phyloP scores from a whole-genome alignment of 2,888 invertebrate genomes.

The Trachelus troglodyta region DNA sequence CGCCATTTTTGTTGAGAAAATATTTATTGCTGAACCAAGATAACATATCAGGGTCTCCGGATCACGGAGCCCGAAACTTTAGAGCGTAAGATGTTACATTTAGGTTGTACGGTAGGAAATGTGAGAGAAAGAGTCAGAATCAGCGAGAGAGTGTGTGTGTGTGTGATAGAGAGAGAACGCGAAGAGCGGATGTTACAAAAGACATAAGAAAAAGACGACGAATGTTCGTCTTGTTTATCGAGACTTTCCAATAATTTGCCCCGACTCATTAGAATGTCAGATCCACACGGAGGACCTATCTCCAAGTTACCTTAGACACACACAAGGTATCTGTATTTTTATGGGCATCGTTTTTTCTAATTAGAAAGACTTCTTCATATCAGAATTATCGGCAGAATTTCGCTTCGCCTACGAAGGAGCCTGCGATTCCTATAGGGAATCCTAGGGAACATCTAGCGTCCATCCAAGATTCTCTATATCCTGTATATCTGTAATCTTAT shows the following conservation, averaged over 20 bases:
- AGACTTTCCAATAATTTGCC: neutral
- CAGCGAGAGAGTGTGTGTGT: neutral
- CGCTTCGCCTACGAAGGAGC: constrained; percentile 30
- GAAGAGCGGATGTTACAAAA: neutral
- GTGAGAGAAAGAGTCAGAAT: neutral
- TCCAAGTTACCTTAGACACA: neutral
- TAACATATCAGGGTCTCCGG: constrained; percentile 60
- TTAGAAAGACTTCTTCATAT: constrained; percentile 32
- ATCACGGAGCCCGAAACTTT: constrained; percentile 44
- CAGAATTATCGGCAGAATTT: neutral
- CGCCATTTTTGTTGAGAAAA: constrained; percentile 36
- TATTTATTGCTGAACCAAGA: constrained; percentile 62
- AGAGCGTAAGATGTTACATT: constrained; percentile 52
- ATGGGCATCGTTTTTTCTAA: constrained; percentile 52
- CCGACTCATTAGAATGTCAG: neutral
- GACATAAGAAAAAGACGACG: neutral
- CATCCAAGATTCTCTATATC: neutral
- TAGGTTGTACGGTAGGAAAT: constrained; percentile 38
- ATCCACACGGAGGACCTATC: neutral
- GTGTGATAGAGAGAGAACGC: neutral
- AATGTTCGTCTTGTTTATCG: neutral
- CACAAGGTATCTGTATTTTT: constrained; percentile 57
- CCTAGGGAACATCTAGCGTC: neutral
- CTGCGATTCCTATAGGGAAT: constrained; percentile 26
- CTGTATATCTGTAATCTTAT: neutral